Evolutionary conservation across 2,888 invertebrate genomes (phyloP).

Genomic region (Podabrus alpinus): DNA sequence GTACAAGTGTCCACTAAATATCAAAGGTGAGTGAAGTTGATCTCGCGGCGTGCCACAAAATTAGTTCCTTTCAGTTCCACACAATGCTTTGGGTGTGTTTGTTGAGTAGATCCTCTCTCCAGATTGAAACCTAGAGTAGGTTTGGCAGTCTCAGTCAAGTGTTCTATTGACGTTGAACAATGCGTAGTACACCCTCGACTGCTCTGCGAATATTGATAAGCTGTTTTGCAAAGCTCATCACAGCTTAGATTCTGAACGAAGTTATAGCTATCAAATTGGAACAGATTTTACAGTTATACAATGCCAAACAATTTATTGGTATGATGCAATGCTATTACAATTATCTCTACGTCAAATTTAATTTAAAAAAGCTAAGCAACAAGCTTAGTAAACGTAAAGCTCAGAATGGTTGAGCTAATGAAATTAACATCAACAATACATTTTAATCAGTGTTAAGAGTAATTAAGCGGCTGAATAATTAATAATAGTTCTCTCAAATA

Average conservation of each 20-base stretch:
- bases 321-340: not conserved
- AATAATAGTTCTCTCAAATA: not conserved
- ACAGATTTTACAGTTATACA: slow-evolving; percentile 7
- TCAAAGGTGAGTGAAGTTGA: slow-evolving; percentile 38
- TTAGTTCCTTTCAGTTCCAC: slow-evolving; percentile 44
- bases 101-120: slow-evolving; percentile 40
- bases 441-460: not conserved
- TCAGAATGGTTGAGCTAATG: not conserved
- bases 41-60: slow-evolving; percentile 41
- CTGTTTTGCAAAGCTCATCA: slow-evolving; percentile 45
- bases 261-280: slow-evolving; percentile 16
- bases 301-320: not conserved
- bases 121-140: slow-evolving; percentile 43
- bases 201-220: slow-evolving; percentile 48
- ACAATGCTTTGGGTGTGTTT: slow-evolving; percentile 40
- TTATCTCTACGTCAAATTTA: not conserved
- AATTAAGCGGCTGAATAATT: not conserved
- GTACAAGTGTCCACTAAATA: slow-evolving; percentile 32
- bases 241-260: slow-evolving; percentile 27
- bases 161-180: slow-evolving; percentile 45
- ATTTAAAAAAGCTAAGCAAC: not conserved
- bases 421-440: not conserved
- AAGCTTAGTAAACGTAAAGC: not conserved
- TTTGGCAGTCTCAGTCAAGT: slow-evolving; percentile 44
- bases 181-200: slow-evolving; percentile 40